Evolutionary conservation across 2,797 vertebrate species (phyloP).

Genomic region (Ispidina picta): DNA sequence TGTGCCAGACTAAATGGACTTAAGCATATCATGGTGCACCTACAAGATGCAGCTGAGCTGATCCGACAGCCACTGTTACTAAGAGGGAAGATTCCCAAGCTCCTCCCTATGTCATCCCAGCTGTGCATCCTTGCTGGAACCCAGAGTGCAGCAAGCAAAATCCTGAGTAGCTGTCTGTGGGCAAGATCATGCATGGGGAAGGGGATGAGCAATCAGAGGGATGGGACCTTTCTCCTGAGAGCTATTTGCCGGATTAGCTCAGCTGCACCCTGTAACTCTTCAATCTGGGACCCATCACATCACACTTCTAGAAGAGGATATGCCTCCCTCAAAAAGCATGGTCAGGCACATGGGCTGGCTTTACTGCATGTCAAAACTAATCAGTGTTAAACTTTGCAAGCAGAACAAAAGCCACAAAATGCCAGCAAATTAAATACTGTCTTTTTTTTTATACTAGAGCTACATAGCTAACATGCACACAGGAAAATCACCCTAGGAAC

Average conservation of each 20-base stretch:
- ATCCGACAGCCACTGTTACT: neutral
- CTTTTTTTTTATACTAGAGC: neutral
- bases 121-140: neutral
- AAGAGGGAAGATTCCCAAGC: neutral
- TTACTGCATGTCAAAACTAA: conserved; percentile 5
- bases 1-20: neutral
- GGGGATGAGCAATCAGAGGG: neutral
- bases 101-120: neutral
- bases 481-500: neutral
- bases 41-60: neutral
- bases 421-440: neutral
- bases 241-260: neutral
- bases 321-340: neutral
- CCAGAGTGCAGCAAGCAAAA: neutral
- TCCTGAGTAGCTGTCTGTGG: neutral
- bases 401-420: conserved; percentile 25
- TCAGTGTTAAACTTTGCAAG: neutral
- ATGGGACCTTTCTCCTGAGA: neutral
- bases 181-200: neutral
- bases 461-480: neutral
- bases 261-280: neutral
- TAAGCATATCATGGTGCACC: accelerated
- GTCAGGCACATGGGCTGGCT: neutral
- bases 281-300: conserved; percentile 8
- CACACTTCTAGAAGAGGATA: neutral